Conservation (phyloP, 2,888 invertebrate genomes). For the Campaea margaritaria region DNA sequence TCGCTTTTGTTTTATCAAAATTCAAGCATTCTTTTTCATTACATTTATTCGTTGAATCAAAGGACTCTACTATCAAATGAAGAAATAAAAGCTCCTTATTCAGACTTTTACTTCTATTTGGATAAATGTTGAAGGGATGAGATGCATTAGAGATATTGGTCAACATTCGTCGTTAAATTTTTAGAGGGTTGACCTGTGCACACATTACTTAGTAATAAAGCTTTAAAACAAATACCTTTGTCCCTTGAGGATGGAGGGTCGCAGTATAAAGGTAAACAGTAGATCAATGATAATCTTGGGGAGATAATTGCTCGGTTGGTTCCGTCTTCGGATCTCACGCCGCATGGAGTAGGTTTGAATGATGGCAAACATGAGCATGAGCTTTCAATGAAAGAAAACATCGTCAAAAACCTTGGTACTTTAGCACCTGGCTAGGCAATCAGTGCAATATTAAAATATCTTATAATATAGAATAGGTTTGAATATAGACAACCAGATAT, state of each 20-base stretch:
- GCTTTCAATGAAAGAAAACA: too few relatives aligned
- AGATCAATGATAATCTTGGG: neutral
- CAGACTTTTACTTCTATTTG: constrained; percentile 29
- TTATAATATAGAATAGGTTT: too few relatives aligned
- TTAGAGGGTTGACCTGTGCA: constrained; percentile 84
- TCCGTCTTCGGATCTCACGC: too few relatives aligned
- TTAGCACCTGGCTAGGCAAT: too few relatives aligned
- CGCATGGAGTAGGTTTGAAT: too few relatives aligned
- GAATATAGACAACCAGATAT: too few relatives aligned
- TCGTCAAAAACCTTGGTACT: too few relatives aligned
- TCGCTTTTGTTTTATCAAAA: too few relatives aligned
- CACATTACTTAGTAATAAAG: constrained; percentile 85
- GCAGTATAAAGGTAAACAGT: constrained; percentile 12
- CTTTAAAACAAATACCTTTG: constrained; percentile 82
- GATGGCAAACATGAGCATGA: too few relatives aligned
- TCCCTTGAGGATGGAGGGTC: constrained; percentile 58
- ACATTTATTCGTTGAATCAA: constrained; percentile 22
- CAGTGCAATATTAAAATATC: too few relatives aligned
- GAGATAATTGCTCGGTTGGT: neutral
- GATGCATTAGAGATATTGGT: constrained; percentile 79
- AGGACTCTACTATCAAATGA: constrained; percentile 34
- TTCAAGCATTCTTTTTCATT: too few relatives aligned
- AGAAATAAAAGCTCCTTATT: constrained; percentile 40
- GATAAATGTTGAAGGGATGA: constrained; percentile 41
- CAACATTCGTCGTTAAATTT: constrained; percentile 69